phyloP scores from a whole-genome alignment of 1,140 invertebrate species.

The Drosophila rhopaloa region DNA sequence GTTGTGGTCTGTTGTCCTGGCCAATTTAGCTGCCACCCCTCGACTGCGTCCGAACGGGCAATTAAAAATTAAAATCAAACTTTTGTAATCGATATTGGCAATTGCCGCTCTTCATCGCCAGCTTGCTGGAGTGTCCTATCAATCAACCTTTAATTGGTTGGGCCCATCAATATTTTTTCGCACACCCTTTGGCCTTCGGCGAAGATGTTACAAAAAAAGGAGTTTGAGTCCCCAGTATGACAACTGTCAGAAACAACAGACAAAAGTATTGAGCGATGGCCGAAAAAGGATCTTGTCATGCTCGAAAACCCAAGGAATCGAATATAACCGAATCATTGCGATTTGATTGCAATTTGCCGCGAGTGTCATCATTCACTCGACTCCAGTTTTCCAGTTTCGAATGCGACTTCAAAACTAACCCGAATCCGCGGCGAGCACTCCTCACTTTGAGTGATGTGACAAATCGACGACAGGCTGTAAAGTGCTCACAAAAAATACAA shows the following conservation, averaged over 20 bases:
- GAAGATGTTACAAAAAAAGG: constrained; percentile 31
- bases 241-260: constrained; percentile 60
- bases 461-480: constrained; percentile 64
- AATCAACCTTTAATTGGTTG: constrained; percentile 73
- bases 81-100: constrained; percentile 75
- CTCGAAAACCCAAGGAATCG: constrained; percentile 18
- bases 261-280: constrained; percentile 68
- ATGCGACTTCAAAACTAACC: constrained; percentile 21
- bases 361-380: constrained; percentile 68
- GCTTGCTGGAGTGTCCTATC: constrained; percentile 37
- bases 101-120: constrained; percentile 43
- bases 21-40: constrained; percentile 45
- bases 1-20: constrained; percentile 39
- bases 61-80: constrained; percentile 83
- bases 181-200: constrained; percentile 36
- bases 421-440: constrained; percentile 35
- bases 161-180: constrained; percentile 44
- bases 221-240: constrained; percentile 26
- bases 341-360: constrained; percentile 65
- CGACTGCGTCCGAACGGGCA: constrained; percentile 40
- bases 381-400: constrained; percentile 1
- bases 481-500: constrained; percentile 34
- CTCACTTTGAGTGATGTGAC: constrained; percentile 73
- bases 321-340: constrained; percentile 41
- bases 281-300: constrained; percentile 62